Evolutionary conservation across 2,113 vertebrate species (phyloP), one percentile per base, ranked within the genome.

Genomic region (Bettongia penicillata): DNA sequence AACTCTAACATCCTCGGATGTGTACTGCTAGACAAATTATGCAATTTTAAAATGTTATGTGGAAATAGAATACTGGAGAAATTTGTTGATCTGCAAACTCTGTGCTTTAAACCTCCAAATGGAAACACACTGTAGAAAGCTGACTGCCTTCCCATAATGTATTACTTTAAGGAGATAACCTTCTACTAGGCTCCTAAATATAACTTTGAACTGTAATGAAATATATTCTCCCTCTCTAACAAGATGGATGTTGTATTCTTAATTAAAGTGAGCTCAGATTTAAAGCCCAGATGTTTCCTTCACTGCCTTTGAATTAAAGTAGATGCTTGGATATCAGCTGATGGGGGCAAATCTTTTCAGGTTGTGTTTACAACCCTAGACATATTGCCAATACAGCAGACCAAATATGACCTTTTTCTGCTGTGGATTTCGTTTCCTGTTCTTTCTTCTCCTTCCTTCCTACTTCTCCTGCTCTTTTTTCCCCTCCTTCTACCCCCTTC

Each of bases 241-340:
- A 92, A 93, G 92, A 93, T 90, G 53, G 94, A 57, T 96, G 97
- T 95, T 96, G 95, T 96, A 97, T 97, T 97, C 93, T 94, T 98
- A 94, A 94, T 97, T 94, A 95, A 97, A 95, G 95, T 97, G 97
- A 98, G 93, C 92, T 96, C 90, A 97, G 89, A 93, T 98, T 47
- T 96, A 97, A 96, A 93, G 19, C 47, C 94, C 28, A 50, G 57
- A 49, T 95, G 96, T 51, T 98, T 95, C 96, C 93, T 97, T 96
- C 97, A 98, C 97, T 97, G 93, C 92, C 97, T 97, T 94, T 95
- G 93, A 93, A 96, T 96, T 95, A 19, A 95, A 98, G 96, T 94
- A 97, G 43, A 95, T 90, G 16, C 37, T 55, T 55, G 89, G 6
- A 93, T 91, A 93, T 93, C 11, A 92, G 23, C 37, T 50, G 89